These are phyloP conservation scores for Acomys russatus DNA, from an alignment of 2,797 vertebrate species.

Conservation along the genomic window DNA sequence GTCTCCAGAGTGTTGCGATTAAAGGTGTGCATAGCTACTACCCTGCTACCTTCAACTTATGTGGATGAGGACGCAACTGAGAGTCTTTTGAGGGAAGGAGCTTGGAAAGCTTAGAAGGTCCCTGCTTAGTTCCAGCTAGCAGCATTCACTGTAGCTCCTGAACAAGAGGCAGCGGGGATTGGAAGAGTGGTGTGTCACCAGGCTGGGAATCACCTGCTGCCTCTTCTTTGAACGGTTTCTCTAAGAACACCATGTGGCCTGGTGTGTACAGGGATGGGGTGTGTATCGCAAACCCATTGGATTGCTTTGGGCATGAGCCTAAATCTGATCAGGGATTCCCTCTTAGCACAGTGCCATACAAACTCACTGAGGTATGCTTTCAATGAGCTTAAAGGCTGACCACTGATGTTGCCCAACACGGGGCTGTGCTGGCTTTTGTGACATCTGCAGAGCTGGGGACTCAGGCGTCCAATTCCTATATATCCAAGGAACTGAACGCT, in stretches of 20 bases:
- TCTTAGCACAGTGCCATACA: neutral
- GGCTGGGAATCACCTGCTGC: neutral
- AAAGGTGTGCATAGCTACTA: neutral
- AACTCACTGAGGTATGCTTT: neutral
- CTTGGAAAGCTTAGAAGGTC: neutral
- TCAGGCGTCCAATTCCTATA: neutral
- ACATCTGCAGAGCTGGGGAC: neutral
- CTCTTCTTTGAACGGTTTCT: conserved; percentile 13
- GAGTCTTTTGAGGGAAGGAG: conserved; percentile 28
- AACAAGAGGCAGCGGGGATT: neutral
- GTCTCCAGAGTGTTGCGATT: neutral
- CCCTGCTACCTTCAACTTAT: neutral
- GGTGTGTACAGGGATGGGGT: too few species aligned
- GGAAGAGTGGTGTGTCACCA: neutral
- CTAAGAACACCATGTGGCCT: neutral
- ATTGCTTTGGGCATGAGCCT: neutral
- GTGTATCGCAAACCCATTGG: neutral
- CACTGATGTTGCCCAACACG: neutral
- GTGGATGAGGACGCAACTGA: conserved; percentile 19
- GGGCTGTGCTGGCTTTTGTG: neutral
- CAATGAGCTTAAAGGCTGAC: neutral
- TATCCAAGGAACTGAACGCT: neutral
- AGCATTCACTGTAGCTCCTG: neutral
- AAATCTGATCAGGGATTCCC: neutral
- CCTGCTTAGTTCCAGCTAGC: neutral